Evolutionary conservation across 2,888 invertebrate genomes (phyloP).

Genomic region (Ditylenchus weischeri): DNA sequence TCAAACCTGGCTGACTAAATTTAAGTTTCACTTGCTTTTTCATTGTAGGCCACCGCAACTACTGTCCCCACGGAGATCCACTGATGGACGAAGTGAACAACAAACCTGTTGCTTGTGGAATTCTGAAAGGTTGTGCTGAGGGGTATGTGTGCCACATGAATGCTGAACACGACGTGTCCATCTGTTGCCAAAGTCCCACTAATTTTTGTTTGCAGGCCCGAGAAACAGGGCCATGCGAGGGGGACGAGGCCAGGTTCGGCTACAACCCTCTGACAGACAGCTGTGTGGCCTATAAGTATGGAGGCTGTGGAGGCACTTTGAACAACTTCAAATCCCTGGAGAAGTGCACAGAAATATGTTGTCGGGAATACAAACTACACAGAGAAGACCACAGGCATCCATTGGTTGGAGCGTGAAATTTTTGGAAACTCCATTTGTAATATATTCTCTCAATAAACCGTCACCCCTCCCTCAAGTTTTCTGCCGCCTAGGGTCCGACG

Average conservation of each 20-base stretch:
- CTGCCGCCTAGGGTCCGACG: too few species aligned
- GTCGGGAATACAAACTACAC: conserved; percentile 50
- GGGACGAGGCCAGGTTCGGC: conserved; percentile 46
- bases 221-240: conserved; percentile 52
- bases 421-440: too few species aligned
- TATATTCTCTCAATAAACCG: too few species aligned
- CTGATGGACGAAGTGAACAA: conserved; percentile 38
- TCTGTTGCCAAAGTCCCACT: conserved; percentile 55
- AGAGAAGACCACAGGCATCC: conserved; percentile 13
- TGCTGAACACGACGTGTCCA: conserved; percentile 48
- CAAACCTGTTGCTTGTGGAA: conserved; percentile 48
- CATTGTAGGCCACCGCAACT: conserved; percentile 20
- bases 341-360: conserved; percentile 56
- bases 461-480: too few species aligned
- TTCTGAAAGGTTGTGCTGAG: conserved; percentile 49
- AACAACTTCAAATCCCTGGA: conserved; percentile 54
- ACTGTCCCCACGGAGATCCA: conserved; percentile 56
- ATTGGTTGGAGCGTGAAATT: too few species aligned
- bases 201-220: conserved; percentile 54
- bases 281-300: conserved; percentile 52
- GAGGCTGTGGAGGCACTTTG: conserved; percentile 55
- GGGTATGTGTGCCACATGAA: conserved; percentile 57
- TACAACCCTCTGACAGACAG: conserved; percentile 52
- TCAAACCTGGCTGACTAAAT: too few species aligned
- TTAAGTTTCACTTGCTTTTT: neutral